Evolutionary conservation across 2,797 vertebrate genomes (phyloP).

Genomic region (Cheirogaleus major): DNA sequence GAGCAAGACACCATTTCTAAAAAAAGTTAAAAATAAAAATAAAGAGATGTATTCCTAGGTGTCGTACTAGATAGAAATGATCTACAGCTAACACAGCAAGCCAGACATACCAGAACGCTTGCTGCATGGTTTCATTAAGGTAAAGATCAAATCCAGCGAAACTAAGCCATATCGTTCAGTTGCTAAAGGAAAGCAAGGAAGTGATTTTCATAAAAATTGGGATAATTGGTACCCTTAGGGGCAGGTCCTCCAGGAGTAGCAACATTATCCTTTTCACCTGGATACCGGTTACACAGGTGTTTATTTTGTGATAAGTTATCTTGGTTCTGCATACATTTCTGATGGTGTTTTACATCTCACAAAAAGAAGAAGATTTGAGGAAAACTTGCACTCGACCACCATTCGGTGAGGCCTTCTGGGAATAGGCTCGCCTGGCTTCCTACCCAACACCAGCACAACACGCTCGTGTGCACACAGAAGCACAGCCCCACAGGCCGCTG

Average conservation of each 20-base stretch:
- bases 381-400: background rate
- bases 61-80: background rate
- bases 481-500: rapidly evolving
- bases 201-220: background rate
- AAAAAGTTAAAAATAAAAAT: background rate
- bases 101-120: background rate
- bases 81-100: background rate
- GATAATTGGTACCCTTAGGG: background rate
- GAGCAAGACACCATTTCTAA: background rate
- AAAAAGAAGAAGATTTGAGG: background rate
- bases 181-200: background rate
- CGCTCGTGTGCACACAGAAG: background rate
- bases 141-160: background rate
- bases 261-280: background rate
- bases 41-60: background rate
- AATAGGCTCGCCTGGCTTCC: no score
- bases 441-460: background rate
- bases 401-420: background rate
- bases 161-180: background rate
- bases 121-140: background rate
- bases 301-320: background rate
- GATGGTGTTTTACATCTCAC: background rate
- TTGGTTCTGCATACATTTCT: background rate
- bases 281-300: background rate
- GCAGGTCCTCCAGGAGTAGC: rapidly evolving